Evolutionary conservation across 2,113 vertebrate species (phyloP).

Genomic region (Chloropsis cyanopogon): DNA sequence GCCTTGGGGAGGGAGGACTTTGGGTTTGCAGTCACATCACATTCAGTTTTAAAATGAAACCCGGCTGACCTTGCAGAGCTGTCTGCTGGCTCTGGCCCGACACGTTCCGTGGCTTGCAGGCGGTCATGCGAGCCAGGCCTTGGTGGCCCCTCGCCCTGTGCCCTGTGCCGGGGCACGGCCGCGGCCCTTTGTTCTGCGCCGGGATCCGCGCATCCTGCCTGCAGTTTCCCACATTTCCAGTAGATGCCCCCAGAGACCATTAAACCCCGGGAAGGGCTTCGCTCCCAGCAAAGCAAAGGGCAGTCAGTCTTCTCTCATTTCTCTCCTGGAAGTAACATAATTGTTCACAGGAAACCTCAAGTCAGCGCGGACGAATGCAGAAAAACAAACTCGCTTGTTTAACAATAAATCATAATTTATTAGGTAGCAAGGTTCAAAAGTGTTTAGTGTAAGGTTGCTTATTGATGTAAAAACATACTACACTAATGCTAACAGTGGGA

Average conservation of each 20-base stretch:
- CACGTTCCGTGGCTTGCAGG: rapidly evolving
- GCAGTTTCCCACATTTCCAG: slow-evolving; percentile 82
- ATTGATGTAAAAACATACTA: not conserved
- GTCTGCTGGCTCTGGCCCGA: rapidly evolving
- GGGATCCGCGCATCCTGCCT: slow-evolving; percentile 12
- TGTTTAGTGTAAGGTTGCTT: not conserved
- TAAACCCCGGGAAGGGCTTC: slow-evolving; percentile 34
- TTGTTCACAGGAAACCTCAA: not conserved
- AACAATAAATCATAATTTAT: not conserved
- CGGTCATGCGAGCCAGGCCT: not conserved
- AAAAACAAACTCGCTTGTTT: not conserved
- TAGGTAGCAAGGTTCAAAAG: not conserved
- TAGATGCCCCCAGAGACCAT: slow-evolving; percentile 95
- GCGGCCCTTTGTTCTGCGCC: not conserved
- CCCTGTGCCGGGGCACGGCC: not conserved
- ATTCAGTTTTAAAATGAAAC: not conserved
- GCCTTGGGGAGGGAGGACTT: not conserved
- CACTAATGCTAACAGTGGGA: not conserved
- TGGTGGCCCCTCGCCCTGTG: not conserved
- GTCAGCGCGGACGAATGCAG: not conserved
- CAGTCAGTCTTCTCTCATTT: not conserved
- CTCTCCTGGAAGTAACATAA: not conserved
- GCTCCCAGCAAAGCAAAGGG: rapidly evolving
- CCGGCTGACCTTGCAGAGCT: not conserved
- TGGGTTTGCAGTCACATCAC: rapidly evolving